These are phyloP conservation scores for Pelagia noctiluca DNA, from an alignment of 30 jellyfish, hydroid and myxozoan species.

Conservation along the genomic window DNA sequence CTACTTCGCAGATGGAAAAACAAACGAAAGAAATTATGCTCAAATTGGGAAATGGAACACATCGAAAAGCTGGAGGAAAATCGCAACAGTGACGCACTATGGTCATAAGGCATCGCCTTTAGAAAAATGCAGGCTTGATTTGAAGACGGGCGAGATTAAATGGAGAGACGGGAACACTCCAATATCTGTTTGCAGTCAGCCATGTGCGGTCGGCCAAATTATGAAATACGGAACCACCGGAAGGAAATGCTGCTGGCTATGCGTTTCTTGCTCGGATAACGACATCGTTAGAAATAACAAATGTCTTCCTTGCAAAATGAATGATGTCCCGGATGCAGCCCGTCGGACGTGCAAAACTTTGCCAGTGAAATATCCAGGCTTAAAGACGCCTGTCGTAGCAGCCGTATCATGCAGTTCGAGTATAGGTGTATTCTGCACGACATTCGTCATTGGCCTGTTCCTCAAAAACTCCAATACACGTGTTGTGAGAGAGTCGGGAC, in stretches of 20 bases:
- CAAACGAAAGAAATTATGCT: background rate
- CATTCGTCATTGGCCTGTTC: conserved; percentile 73
- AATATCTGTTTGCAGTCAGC: conserved; percentile 75
- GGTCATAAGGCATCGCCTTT: too few relatives aligned
- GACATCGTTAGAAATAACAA: conserved; percentile 65
- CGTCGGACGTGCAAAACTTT: conserved; percentile 47
- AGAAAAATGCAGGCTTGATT: conserved; percentile 47
- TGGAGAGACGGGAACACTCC: conserved; percentile 57
- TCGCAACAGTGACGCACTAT: too few relatives aligned
- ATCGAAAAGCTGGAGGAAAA: too few relatives aligned
- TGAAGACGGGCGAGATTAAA: conserved; percentile 25
- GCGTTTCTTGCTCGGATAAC: conserved; percentile 64
- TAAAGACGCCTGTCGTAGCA: background rate
- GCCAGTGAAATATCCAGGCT: conserved; percentile 21
- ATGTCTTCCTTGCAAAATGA: conserved; percentile 69
- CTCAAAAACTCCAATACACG: conserved; percentile 69
- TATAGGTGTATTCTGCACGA: conserved; percentile 62
- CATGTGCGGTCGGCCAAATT: conserved; percentile 56
- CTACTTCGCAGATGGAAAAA: background rate
- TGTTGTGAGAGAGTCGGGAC: conserved; percentile 80
- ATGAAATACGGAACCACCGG: background rate
- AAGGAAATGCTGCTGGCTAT: conserved; percentile 83
- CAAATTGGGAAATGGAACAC: background rate
- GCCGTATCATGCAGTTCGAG: conserved; percentile 12
- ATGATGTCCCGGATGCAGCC: conserved; percentile 51